Base-by-base conservation (phyloP, 2,113 vertebrate genomes). In the Ptilonorhynchus violaceus region DNA sequence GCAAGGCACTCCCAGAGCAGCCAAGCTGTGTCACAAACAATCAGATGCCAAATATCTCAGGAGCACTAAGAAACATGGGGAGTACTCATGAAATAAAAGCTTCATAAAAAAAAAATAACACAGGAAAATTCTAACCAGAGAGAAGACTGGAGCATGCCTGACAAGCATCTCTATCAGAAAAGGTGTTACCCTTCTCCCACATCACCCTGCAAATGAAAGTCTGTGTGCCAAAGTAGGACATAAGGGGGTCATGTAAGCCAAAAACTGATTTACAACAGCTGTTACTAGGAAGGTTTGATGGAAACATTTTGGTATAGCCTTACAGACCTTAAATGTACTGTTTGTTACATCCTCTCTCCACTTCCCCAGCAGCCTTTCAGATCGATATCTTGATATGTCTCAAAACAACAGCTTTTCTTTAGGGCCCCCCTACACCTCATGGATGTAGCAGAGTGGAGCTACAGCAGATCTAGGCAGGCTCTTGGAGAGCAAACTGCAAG, bases 371-470 rank as follows among this genome's bases (percentile, higher is more conserved):
- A 52, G 58, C 31, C 22, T 64, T 76, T 24, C 46, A 78, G 41
- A 35, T 56, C 1, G 0, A 2, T 46, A 39, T 27, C 55, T 63
- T 5, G 0, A 8, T 13, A 35, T 4, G 7, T 23, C 63, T 55
- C 79, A 72, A 42, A 47, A 53, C 22, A 41, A 18, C 50, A 60
- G 15, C 11, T 35, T 33, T 60, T 49, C 24, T n/a, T 79, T 46
- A 59, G 23, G 73, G 13, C 19, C 7, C 9, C 23, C 56, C 25
- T 39, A 12, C 7, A 64, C 9, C 8, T 19, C 47, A 33, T 2
- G 7, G 35, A 39, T 3, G 5, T 30, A 53, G 5, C 37, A 19
- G 27, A 69, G 60, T 15, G 25, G n/a, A 74, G 33, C 44, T 64
- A 42, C 64, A 83, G 41, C 25, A 89, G 50, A 74, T 21, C 33